Conservation (phyloP, 2,888 invertebrate genomes). For the Spicauda simplicius region DNA sequence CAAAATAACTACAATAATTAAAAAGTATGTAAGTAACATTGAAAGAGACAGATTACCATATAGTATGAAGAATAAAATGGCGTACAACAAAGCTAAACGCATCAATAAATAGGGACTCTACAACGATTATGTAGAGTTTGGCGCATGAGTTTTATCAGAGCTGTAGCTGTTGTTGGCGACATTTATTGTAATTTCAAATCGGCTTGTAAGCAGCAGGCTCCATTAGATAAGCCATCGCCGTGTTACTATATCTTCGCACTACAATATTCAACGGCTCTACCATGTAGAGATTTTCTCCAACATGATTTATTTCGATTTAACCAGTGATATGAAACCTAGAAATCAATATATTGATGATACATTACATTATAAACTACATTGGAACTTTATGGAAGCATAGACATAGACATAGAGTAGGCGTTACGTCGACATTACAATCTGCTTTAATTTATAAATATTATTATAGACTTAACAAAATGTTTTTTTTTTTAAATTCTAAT, state of each 20-base stretch:
- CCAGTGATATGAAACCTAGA: neutral
- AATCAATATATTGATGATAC: no score
- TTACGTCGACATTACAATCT: no score
- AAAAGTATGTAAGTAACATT: no score
- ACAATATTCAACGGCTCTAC: constrained; percentile 40
- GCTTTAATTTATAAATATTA: no score
- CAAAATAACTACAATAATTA: no score
- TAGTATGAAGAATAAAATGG: neutral
- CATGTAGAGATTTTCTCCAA: constrained; percentile 1
- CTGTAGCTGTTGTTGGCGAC: constrained; percentile 60
- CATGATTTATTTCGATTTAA: neutral
- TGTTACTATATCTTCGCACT: constrained; percentile 40
- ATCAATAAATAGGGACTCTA: neutral
- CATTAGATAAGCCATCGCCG: constrained; percentile 46
- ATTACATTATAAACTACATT: no score
- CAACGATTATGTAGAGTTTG: constrained; percentile 57
- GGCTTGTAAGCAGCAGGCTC: constrained; percentile 57
- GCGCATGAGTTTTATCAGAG: constrained; percentile 70
- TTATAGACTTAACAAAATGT: no score
- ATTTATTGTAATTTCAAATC: constrained; percentile 82
- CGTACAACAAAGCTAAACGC: neutral
- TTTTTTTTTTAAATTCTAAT: no score
- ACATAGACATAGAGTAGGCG: no score
- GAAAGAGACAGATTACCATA: no score
- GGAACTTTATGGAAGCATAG: no score